Evolutionary conservation across 2,797 vertebrate species (phyloP), one percentile per base, ranked within the genome.

Genomic region (Tamandua tetradactyla): DNA sequence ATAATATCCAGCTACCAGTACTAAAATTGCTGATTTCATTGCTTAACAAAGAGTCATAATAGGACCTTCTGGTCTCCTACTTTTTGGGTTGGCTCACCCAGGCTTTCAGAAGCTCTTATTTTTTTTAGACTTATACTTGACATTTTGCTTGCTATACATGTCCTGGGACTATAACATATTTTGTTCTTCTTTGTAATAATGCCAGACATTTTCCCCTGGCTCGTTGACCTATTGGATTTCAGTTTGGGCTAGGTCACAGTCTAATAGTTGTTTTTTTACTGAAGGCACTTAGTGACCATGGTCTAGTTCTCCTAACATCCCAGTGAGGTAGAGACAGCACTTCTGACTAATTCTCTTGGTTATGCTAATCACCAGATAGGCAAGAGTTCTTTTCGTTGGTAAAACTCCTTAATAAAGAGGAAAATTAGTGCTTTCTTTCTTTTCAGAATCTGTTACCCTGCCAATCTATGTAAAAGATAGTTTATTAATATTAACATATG

Each of bases 91-190:
- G 61, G 76, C 59, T 89, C 82, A 68, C 52, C 5, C 37, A 9
- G 44, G 66, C 79, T 93, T 93, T 94, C 44, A 68, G 68, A 95
- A 91, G 40, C 78, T 93, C 49, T 94, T 85, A 49, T 61, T 44
- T 96, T 96, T n/a, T 94, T 89, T 61, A 81, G 27, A 95, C 80
- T 61, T 86, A 79, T 37, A 89, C 89, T 96, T 95, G 88, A 94
- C 89, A 87, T 96, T 96, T 96, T 96, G 80, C 71, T 72, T 94
- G 61, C 92, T 88, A 10, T 69, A 32, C 37, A 14, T 78, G 80
- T 91, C n/a, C 42, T 94, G 40, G 59, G 74, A 84, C 23, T 84
- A 47, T 69, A 95, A 15, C 57, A 74, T 35, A 47, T 81, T 96
- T 94, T 94, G 55, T 57, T 88, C 69, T 93, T 95, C 40, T 95